phyloP scores from a whole-genome alignment of 2,113 vertebrate species.

The Tonatia bakeri region DNA sequence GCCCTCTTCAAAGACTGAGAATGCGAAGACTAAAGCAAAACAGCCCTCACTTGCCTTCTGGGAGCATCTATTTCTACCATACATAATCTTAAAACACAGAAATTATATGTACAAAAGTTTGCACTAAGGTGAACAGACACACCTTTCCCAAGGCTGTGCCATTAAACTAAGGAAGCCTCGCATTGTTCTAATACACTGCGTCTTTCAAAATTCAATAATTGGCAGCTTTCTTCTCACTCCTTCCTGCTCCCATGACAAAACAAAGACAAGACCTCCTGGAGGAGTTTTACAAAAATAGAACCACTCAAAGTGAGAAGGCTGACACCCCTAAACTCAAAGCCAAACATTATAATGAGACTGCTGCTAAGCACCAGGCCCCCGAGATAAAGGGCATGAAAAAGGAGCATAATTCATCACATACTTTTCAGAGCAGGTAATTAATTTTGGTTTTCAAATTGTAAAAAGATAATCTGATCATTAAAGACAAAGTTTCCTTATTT shows the following conservation, averaged over 20 bases:
- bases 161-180: not conserved
- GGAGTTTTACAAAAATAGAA: not conserved
- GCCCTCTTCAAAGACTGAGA: not conserved
- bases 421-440: not conserved
- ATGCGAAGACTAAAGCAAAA: not conserved
- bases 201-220: not conserved
- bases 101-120: not conserved
- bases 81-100: not conserved
- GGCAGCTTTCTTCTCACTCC: not conserved
- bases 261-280: not conserved
- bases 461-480: not conserved
- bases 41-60: not conserved
- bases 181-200: not conserved
- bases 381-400: not conserved
- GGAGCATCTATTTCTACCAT: not conserved
- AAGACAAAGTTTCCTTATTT: conserved; percentile 34
- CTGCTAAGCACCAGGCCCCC: not conserved
- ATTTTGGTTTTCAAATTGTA: conserved; percentile 18
- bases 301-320: not conserved
- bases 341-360: not conserved
- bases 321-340: not conserved
- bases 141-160: not conserved
- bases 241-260: not conserved
- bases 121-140: not conserved
- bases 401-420: not conserved